Conservation (phyloP, 2,888 invertebrate genomes). For the Orthosia gothica region DNA sequence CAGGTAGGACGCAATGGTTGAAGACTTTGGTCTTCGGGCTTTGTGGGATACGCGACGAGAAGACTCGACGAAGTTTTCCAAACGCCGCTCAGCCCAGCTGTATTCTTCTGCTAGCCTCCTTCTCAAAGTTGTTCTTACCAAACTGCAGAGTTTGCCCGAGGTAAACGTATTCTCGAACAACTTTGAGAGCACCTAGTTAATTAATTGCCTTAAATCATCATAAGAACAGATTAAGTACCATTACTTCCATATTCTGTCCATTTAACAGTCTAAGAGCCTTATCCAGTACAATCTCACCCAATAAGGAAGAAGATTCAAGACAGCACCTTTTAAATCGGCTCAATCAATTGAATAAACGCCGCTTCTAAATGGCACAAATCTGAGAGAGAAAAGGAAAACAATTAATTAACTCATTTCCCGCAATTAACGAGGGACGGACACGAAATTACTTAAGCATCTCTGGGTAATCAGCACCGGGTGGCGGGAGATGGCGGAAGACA, state of each 20-base stretch:
- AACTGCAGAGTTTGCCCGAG: too few relatives aligned
- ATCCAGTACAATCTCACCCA: conserved; percentile 3
- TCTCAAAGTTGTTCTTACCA: too few relatives aligned
- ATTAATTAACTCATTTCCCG: conserved; percentile 88
- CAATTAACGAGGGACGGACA: conserved; percentile 87
- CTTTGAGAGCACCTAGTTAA: neutral
- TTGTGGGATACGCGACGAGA: too few relatives aligned
- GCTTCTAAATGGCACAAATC: conserved; percentile 77
- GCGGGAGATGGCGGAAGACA: conserved; percentile 75
- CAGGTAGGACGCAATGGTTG: too few relatives aligned
- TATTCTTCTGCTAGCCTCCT: too few relatives aligned
- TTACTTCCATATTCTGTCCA: neutral
- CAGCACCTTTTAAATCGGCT: conserved; percentile 63
- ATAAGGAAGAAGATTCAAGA: conserved; percentile 39
- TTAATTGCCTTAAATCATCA: neutral
- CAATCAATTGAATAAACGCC: conserved; percentile 71
- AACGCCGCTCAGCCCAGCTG: too few relatives aligned
- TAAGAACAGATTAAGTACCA: neutral
- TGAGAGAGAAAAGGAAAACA: conserved; percentile 86
- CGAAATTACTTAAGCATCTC: conserved; percentile 87
- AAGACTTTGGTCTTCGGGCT: too few relatives aligned
- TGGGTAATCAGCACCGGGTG: conserved; percentile 78
- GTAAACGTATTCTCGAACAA: too few relatives aligned
- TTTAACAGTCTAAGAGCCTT: conserved; percentile 1
- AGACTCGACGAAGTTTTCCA: too few relatives aligned